Conservation (phyloP, 2,888 invertebrate genomes). For the Alsophila aescularia region DNA sequence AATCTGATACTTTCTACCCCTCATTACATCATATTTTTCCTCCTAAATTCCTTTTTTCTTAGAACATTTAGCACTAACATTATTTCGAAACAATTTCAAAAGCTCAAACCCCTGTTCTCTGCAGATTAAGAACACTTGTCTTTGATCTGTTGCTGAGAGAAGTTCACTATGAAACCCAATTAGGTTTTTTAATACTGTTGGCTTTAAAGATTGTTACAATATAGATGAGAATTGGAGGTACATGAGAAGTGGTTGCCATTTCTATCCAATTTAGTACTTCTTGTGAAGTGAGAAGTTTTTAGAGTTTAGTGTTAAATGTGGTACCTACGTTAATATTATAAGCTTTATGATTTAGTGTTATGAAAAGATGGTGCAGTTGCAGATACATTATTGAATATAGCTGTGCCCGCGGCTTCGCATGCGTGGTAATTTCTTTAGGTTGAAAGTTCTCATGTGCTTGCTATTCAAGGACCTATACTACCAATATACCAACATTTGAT, state of each 20-base stretch:
- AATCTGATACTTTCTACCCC: conserved; percentile 38
- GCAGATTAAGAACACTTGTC: conserved; percentile 24
- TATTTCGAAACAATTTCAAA: conserved; percentile 17
- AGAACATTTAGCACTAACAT: conserved; percentile 11
- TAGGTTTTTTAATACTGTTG: conserved; percentile 29
- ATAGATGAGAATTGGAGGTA: conserved; percentile 2
- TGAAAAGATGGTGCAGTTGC: too few relatives aligned
- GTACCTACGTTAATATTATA: too few relatives aligned
- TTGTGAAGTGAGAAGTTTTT: not conserved
- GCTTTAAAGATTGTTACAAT: conserved; percentile 16
- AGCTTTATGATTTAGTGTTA: too few relatives aligned
- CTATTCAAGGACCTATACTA: too few relatives aligned
- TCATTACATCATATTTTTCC: conserved; percentile 36
- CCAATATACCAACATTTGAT: too few relatives aligned
- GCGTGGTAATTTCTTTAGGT: too few relatives aligned
- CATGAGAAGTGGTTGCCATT: conserved; percentile 3
- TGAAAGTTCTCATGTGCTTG: too few relatives aligned
- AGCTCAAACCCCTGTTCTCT: conserved; percentile 13
- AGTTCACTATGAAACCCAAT: conserved; percentile 25
- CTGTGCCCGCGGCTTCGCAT: too few relatives aligned
- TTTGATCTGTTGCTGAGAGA: conserved; percentile 22
- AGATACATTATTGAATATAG: too few relatives aligned
- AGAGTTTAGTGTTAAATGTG: not conserved
- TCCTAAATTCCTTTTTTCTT: conserved; percentile 24
- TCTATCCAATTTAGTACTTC: conserved; percentile 7